Conservation (phyloP, 2,797 vertebrate species). For the Sandelia bainsii region DNA sequence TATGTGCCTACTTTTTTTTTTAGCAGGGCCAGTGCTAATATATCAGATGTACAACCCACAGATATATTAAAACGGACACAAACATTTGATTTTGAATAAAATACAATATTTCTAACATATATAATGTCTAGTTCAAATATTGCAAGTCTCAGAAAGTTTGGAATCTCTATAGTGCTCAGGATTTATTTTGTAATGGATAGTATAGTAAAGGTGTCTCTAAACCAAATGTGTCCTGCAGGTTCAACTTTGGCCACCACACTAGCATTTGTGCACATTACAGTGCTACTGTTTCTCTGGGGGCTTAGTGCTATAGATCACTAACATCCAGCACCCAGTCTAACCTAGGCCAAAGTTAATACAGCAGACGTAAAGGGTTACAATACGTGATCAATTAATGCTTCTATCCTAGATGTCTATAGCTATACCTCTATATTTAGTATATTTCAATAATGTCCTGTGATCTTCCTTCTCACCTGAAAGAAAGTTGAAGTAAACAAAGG, state of each 20-base stretch:
- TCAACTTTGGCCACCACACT: constrained; percentile 11
- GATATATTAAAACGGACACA: constrained; percentile 3
- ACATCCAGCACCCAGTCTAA: background rate
- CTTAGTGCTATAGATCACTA: background rate
- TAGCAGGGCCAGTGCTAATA: constrained; percentile 14
- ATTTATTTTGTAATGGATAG: background rate
- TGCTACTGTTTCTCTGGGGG: background rate
- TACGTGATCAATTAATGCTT: background rate
- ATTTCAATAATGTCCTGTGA: background rate
- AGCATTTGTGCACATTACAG: constrained; percentile 11
- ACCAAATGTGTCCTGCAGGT: constrained; percentile 29
- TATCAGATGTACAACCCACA: background rate
- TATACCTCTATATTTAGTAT: background rate
- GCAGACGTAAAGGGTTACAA: background rate
- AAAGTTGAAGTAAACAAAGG: background rate
- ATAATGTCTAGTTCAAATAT: background rate
- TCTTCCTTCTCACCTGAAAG: background rate
- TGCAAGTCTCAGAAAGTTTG: background rate
- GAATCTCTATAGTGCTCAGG: background rate
- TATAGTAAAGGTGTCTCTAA: background rate
- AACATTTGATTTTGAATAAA: background rate
- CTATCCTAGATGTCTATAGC: background rate
- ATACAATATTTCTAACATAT: background rate
- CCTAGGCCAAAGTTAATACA: background rate
- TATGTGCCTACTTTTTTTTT: no score